Evolutionary conservation across 2,797 vertebrate genomes (phyloP), one percentile per base, ranked within the genome.

Genomic region (Pangasius larnaudii): DNA sequence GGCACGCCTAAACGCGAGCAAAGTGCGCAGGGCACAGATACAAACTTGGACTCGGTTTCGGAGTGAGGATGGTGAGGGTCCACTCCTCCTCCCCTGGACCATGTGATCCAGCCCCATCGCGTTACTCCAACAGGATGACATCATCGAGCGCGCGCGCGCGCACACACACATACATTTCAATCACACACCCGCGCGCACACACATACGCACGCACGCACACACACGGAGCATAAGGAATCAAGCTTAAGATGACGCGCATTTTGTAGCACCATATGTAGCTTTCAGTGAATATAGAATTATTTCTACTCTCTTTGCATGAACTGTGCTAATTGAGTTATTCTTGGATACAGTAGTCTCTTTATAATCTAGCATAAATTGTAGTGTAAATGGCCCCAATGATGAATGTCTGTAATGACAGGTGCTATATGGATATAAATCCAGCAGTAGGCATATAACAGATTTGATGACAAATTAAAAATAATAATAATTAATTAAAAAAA

Each of bases 41-140:
- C 65, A 85, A 72, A 89, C 51, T 85, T 63, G 42, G 18, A 18
- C 27, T 79, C 36, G 51, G 81, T 69, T 53, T 72, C 87, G 22
- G 56, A 39, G 42, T 46, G 82, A 87, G 58, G 56, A 85, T 84
- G 49, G 46, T 78, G 49, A 49, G 36, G 74, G 42, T 89, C 65
- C 88, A 85, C 81, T 87, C 82, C 85, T 42, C 78, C 80, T 79
- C 74, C 61, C 30, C 56, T 79, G n/a, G 22, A 84, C 78, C 88
- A 89, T 72, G 42, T 89, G 85, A 89, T 74, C 86, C 74, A 59
- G 42, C 74, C 88, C 82, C 75, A 79, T 27, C 49, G 51, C 72
- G 69, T 65, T 65, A 85, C 85, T 87, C 81, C 36, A 78, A 30
- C 42, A 81, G 56, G 5, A 87, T 89, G 86, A 89, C 88, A 81